Conservation (phyloP, 2,113 vertebrate genomes). For the Haemorhous mexicanus region DNA sequence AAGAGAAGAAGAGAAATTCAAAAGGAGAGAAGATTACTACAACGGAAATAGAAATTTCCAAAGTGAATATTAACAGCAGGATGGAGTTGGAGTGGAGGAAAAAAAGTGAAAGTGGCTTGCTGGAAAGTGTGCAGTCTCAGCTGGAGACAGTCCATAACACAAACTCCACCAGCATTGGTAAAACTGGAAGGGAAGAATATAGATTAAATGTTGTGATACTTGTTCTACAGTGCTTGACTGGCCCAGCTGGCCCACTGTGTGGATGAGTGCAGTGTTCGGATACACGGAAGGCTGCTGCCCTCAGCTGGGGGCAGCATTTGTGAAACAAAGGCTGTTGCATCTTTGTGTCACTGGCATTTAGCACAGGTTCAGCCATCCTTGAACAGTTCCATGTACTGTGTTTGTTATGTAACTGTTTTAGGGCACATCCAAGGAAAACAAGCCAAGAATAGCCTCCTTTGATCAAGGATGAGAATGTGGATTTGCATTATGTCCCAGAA, state of each 20-base stretch:
- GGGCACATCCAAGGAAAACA: background rate
- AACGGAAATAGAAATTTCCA: slow-evolving; percentile 50
- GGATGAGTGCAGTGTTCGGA: background rate
- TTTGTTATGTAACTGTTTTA: background rate
- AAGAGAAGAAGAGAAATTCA: slow-evolving; percentile 80
- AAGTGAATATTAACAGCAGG: slow-evolving; percentile 46
- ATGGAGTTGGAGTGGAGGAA: slow-evolving; percentile 73
- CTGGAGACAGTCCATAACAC: slow-evolving; percentile 71
- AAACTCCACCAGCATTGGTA: slow-evolving; percentile 72
- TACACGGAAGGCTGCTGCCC: background rate
- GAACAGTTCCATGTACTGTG: background rate
- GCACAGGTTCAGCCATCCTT: background rate
- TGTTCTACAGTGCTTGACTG: background rate
- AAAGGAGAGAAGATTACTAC: slow-evolving; percentile 69
- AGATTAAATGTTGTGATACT: background rate
- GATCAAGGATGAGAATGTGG: background rate
- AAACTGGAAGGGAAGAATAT: background rate
- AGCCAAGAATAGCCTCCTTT: background rate
- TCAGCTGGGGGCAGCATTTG: background rate
- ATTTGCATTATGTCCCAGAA: background rate
- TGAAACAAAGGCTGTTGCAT: background rate
- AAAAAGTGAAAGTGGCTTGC: slow-evolving; percentile 63
- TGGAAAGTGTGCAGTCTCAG: slow-evolving; percentile 72
- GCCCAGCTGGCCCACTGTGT: background rate
- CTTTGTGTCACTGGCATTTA: background rate